Base-by-base conservation (phyloP, 35 echinoderm and acorn worm genomes). In the Heliocidaris tuberculata region DNA sequence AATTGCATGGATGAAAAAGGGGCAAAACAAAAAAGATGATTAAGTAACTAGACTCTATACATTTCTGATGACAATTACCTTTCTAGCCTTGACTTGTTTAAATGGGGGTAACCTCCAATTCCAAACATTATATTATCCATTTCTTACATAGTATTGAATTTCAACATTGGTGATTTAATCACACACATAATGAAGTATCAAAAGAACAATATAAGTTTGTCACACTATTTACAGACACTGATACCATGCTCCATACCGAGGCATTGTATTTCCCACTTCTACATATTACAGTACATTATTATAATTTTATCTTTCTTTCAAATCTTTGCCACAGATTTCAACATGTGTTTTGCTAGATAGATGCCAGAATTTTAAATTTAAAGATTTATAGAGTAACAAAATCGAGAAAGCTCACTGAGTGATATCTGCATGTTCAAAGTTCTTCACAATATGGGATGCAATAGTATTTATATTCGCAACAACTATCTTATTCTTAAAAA, bases 161-260 rank as follows among this genome's bases (percentile, higher is more conserved):
- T 78, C 65, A 78, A 78, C 65, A 78, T 78, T 78, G 65, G 65
- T 78, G 65, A 78, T 78, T 78, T 78, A 78, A 78, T 78, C 65
- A 78, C 65, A 78, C 65, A 78, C 65, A 78, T 78, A 78, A n/a
- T 21, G 65, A 78, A 78, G 65, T 78, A 78, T 78, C 65, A 78
- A 78, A 78, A 78, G 65, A 78, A 78, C 65, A 78, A 78, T 78
- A 78, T 78, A 78, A 78, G 65, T 78, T 78, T 78, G 19, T 78
- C 65, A 78, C 65, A 78, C 65, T 78, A 78, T 78, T 78, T 78
- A 78, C 65, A 78, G 27, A 78, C 27, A 78, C 65, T 78, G 7
- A 27, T 78, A 78, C 21, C 17, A 78, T 27, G 19, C 65, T 78
- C 27, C 65, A 27, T 78, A 78, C 27, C 65, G 19, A 78, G 27